Evolutionary conservation across 2,113 vertebrate genomes (phyloP).

Genomic region (Bothrops jararaca): DNA sequence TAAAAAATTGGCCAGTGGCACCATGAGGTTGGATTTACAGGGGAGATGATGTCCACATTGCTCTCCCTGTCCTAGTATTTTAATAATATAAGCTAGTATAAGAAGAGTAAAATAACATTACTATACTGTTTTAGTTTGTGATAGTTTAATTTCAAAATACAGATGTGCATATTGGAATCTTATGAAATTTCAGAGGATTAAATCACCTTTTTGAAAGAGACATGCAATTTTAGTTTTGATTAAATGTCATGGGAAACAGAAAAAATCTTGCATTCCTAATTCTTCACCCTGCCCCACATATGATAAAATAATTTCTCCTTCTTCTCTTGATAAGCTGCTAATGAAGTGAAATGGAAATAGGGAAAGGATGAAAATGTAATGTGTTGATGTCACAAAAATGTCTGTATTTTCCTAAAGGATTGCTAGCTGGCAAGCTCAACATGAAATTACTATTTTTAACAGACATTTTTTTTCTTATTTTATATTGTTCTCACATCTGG

Average conservation of each 20-base stretch:
- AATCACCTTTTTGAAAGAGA: background rate
- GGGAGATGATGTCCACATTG: too few species aligned
- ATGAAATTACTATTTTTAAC: background rate
- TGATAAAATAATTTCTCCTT: background rate
- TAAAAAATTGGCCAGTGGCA: too few species aligned
- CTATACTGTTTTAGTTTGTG: background rate
- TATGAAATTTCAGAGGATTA: background rate
- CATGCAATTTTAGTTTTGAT: background rate
- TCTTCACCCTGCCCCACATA: background rate
- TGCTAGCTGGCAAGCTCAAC: background rate
- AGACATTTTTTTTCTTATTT: background rate
- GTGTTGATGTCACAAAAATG: background rate
- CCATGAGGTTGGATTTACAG: too few species aligned
- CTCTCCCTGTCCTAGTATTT: background rate
- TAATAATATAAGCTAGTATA: background rate
- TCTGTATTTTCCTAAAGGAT: background rate
- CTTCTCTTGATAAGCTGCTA: background rate
- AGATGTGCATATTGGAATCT: background rate
- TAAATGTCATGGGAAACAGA: background rate
- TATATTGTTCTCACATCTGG: background rate
- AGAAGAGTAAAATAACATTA: background rate
- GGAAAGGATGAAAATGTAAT: background rate
- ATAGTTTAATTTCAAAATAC: background rate
- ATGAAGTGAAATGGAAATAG: background rate
- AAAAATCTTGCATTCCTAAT: background rate